phyloP scores from a whole-genome alignment of 2,888 invertebrate species.

The Sphecodes monilicornis region DNA sequence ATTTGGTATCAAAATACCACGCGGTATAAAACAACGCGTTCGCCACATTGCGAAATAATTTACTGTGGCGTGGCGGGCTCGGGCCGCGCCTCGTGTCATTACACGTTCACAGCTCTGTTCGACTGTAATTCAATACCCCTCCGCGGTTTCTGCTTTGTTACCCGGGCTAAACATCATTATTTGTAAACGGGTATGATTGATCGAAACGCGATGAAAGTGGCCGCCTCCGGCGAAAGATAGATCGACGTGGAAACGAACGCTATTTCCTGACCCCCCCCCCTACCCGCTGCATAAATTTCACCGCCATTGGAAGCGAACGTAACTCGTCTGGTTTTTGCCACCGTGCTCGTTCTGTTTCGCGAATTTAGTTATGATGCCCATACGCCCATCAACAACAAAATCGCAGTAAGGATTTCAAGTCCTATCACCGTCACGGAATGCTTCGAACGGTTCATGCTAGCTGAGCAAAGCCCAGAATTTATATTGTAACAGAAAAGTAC shows the following conservation, averaged over 20 bases:
- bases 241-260: constrained; percentile 50
- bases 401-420: background rate
- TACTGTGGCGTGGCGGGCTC: constrained; percentile 15
- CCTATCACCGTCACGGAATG: background rate
- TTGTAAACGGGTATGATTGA: constrained; percentile 68
- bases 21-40: constrained; percentile 58
- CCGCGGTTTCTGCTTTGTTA: constrained; percentile 62
- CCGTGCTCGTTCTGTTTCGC: constrained; percentile 3
- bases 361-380: constrained; percentile 20
- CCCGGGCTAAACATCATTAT: constrained; percentile 67
- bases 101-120: constrained; percentile 54
- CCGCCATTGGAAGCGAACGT: constrained; percentile 24
- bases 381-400: background rate
- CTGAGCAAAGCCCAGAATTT: background rate
- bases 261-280: constrained; percentile 30
- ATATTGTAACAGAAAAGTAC: no score
- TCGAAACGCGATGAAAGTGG: constrained; percentile 59
- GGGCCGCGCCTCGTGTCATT: constrained; percentile 53
- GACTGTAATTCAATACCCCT: constrained; percentile 60
- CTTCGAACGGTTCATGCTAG: background rate
- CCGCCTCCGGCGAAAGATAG: constrained; percentile 36
- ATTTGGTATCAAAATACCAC: constrained; percentile 62
- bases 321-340: constrained; percentile 41
- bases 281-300: constrained; percentile 28
- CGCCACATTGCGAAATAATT: constrained; percentile 67